Conservation (phyloP, 2,113 vertebrate species). For the Corydoras sp. region DNA sequence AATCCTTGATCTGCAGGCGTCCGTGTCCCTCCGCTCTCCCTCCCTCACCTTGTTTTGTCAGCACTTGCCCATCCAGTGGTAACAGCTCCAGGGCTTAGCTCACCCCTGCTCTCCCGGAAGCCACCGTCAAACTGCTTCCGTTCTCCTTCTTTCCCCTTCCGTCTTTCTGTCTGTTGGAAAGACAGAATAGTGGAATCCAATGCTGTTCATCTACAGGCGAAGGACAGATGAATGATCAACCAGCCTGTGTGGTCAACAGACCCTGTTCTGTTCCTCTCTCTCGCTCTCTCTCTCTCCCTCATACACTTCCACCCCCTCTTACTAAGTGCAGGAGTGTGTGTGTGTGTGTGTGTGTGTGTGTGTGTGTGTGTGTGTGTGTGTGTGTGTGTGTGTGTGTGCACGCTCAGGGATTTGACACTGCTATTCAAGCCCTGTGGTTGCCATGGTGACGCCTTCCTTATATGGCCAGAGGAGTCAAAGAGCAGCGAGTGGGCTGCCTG, state of each 20-base stretch:
- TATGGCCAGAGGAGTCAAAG: constrained; percentile 77
- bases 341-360: constrained; percentile 30
- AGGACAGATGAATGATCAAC: constrained; percentile 29
- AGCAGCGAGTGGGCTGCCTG: constrained; percentile 68
- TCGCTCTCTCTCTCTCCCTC: constrained; percentile 13
- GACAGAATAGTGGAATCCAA: constrained; percentile 15
- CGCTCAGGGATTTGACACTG: constrained; percentile 80
- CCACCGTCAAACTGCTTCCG: constrained; percentile 24
- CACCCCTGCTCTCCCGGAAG: constrained; percentile 51
- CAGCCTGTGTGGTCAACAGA: constrained; percentile 40
- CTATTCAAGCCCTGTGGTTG: constrained; percentile 79
- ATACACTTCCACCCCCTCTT: constrained; percentile 47
- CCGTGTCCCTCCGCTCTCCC: constrained; percentile 19
- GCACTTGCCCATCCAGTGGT: constrained; percentile 61
- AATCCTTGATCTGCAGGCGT: constrained; percentile 13
- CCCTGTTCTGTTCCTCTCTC: constrained; percentile 36
- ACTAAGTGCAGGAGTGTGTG: constrained; percentile 37
- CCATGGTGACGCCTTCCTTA: constrained; percentile 73
- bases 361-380: constrained; percentile 49
- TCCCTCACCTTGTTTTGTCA: constrained; percentile 57
- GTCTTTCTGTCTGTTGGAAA: constrained; percentile 38
- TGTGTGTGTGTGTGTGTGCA: constrained; percentile 63
- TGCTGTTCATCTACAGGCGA: constrained; percentile 2
- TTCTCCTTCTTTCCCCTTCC: constrained; percentile 41
- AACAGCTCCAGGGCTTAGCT: constrained; percentile 56